Evolutionary conservation across 1,140 invertebrate species (phyloP).

Genomic region (Xylocopa sonorina): DNA sequence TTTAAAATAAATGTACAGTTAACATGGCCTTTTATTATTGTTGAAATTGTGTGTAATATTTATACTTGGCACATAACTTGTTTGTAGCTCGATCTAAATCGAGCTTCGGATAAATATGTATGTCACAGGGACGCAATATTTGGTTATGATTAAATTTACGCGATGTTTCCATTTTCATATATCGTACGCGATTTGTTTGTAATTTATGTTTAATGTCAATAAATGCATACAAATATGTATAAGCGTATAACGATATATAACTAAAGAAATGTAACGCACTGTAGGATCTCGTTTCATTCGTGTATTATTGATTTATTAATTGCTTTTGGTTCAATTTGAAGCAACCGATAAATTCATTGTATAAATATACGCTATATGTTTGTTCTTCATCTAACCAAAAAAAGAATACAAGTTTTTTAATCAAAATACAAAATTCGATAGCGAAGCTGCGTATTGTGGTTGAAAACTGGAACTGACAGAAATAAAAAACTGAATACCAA

Average conservation of each 20-base stretch:
- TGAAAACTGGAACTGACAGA: background rate
- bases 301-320: too few relatives aligned
- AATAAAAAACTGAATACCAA: background rate
- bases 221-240: too few relatives aligned
- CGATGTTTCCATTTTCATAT: too few relatives aligned
- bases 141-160: background rate
- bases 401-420: background rate
- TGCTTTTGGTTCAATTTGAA: too few relatives aligned
- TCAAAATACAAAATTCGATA: background rate
- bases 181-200: too few relatives aligned
- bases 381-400: too few relatives aligned
- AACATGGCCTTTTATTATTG: background rate
- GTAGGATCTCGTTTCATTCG: too few relatives aligned
- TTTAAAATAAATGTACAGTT: background rate
- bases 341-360: too few relatives aligned
- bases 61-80: background rate
- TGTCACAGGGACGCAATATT: too few relatives aligned
- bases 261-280: background rate
- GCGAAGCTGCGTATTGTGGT: too few relatives aligned
- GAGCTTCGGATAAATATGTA: background rate
- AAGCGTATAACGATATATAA: background rate
- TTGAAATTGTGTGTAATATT: background rate
- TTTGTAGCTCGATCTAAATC: background rate
- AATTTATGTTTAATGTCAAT: too few relatives aligned
- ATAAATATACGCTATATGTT: too few relatives aligned